phyloP scores from a whole-genome alignment of 2,113 vertebrate genomes.

The Tautogolabrus adspersus region DNA sequence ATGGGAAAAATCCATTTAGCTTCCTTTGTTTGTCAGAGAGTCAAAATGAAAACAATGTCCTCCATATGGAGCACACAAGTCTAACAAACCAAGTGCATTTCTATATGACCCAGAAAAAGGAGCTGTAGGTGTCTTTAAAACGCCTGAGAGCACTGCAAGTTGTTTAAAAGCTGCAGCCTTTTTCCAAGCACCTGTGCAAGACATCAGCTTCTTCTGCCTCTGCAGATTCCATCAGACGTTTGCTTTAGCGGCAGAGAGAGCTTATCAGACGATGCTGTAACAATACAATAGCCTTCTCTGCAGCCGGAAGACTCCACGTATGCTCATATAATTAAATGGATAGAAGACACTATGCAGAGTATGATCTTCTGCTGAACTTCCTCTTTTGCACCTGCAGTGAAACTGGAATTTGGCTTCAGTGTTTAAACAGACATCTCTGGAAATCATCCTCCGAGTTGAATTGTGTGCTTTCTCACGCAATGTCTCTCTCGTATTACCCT shows the following conservation, averaged over 20 bases:
- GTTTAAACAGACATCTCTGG: constrained; percentile 51
- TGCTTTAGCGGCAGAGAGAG: not conserved
- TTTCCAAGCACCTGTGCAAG: constrained; percentile 70
- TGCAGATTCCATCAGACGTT: constrained; percentile 21
- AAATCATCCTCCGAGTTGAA: constrained; percentile 25
- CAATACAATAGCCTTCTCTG: constrained; percentile 22
- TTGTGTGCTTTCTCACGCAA: constrained; percentile 32
- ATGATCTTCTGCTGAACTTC: constrained; percentile 48
- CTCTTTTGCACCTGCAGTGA: constrained; percentile 49
- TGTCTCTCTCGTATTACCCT: constrained; percentile 1
- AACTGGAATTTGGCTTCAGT: constrained; percentile 36
- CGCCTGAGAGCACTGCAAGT: constrained; percentile 13
- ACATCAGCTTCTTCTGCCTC: constrained; percentile 49
- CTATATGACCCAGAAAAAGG: constrained; percentile 77
- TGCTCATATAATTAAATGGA: constrained; percentile 33
- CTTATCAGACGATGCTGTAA: constrained; percentile 32
- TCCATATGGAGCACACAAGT: constrained; percentile 75
- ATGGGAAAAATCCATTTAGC: constrained; percentile 12
- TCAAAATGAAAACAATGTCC: constrained; percentile 49
- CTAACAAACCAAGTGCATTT: constrained; percentile 71
- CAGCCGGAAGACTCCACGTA: constrained; percentile 36
- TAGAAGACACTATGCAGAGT: not conserved
- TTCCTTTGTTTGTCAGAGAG: constrained; percentile 23
- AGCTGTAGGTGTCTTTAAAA: constrained; percentile 74
- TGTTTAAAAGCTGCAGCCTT: constrained; percentile 46